Evolutionary conservation across 2,797 vertebrate genomes (phyloP).

Genomic region (Siniperca undulata): DNA sequence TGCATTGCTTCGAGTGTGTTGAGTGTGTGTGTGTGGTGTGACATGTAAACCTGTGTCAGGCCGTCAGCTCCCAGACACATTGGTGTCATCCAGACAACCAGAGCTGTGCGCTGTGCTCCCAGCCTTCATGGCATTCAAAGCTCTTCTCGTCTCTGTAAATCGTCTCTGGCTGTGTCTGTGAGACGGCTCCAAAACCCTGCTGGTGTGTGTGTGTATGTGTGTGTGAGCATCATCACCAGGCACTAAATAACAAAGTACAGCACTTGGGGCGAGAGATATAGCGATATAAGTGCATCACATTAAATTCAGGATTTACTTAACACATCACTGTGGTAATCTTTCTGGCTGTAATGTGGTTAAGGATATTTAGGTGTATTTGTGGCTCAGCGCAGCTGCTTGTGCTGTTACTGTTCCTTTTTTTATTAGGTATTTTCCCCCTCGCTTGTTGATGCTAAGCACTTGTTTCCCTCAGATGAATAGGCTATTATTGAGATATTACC

Average conservation of each 20-base stretch:
- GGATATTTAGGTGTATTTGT: slow-evolving; percentile 77
- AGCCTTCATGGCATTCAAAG: slow-evolving; percentile 66
- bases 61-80: slow-evolving; percentile 78
- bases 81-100: slow-evolving; percentile 74
- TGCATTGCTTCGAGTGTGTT: slow-evolving; percentile 51
- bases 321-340: slow-evolving; percentile 74
- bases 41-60: slow-evolving; percentile 77
- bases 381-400: slow-evolving; percentile 59
- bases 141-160: slow-evolving; percentile 74
- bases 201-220: slow-evolving; percentile 36
- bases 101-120: slow-evolving; percentile 65
- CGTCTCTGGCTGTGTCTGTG: slow-evolving; percentile 73
- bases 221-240: slow-evolving; percentile 49
- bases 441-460: slow-evolving; percentile 74
- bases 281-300: slow-evolving; percentile 70
- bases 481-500: slow-evolving; percentile 80
- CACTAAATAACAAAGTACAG: slow-evolving; percentile 73
- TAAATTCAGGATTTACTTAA: slow-evolving; percentile 76
- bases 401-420: slow-evolving; percentile 67
- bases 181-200: slow-evolving; percentile 60
- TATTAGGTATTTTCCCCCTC: slow-evolving; percentile 67
- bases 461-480: slow-evolving; percentile 75
- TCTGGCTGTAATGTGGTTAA: slow-evolving; percentile 79
- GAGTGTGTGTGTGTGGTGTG: slow-evolving; percentile 56
- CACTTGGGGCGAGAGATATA: slow-evolving; percentile 65